Evolutionary conservation across 2,797 vertebrate species (phyloP).

Genomic region (Mionectes olivaceus): DNA sequence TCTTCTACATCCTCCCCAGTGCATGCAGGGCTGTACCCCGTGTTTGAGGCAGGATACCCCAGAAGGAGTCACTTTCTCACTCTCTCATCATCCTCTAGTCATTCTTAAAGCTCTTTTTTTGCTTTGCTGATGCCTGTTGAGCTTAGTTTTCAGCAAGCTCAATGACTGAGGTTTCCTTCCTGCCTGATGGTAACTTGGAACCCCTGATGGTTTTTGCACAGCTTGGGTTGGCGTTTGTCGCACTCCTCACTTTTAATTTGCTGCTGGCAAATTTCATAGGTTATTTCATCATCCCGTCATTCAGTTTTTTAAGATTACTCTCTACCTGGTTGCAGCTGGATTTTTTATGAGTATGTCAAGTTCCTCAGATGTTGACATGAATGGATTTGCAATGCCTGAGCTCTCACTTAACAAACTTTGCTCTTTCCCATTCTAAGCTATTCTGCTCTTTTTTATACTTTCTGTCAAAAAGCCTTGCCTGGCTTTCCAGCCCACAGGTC

Average conservation of each 20-base stretch:
- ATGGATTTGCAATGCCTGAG: not conserved
- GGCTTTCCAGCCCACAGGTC: not conserved
- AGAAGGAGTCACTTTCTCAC: not conserved
- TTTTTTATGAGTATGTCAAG: not conserved
- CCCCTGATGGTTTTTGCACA: not conserved
- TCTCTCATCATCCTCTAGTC: not conserved
- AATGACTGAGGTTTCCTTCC: not conserved
- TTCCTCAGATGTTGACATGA: not conserved
- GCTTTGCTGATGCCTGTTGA: not conserved
- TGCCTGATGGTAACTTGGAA: not conserved
- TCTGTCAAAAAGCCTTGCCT: not conserved
- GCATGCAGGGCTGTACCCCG: not conserved
- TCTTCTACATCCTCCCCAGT: not conserved
- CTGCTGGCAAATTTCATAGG: not conserved
- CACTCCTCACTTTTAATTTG: not conserved
- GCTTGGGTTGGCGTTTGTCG: not conserved
- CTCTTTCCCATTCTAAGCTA: not conserved
- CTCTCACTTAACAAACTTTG: not conserved
- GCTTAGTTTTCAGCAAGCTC: not conserved
- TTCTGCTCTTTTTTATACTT: not conserved
- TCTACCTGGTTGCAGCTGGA: not conserved
- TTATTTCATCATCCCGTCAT: not conserved
- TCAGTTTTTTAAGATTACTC: not conserved
- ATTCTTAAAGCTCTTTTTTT: not conserved
- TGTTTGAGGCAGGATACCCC: not conserved